Conservation (phyloP, 92 coral and sea anemone species). For the Porites divaricata region DNA sequence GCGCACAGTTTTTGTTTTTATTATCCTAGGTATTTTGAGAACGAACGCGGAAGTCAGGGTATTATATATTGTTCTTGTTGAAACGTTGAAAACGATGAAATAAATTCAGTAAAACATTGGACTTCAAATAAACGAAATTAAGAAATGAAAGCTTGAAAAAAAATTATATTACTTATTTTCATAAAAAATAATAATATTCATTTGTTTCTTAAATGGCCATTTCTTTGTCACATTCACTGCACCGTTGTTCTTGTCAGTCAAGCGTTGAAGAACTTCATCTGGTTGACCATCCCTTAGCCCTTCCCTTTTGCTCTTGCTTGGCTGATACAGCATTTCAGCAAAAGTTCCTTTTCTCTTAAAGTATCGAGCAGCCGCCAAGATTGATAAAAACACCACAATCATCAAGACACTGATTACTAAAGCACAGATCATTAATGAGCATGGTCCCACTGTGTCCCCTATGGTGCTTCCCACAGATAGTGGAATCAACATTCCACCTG, state of each 20-base stretch:
- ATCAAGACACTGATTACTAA: conserved; percentile 65
- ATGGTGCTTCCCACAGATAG: conserved; percentile 81
- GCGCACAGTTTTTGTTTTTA: too few relatives aligned
- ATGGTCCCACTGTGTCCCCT: conserved; percentile 67
- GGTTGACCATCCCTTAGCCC: conserved; percentile 35
- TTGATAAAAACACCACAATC: conserved; percentile 35
- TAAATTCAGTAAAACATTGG: too few relatives aligned
- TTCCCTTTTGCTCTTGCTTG: conserved; percentile 36
- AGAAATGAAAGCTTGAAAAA: too few relatives aligned
- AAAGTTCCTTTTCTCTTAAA: conserved; percentile 19
- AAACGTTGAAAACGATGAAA: too few relatives aligned
- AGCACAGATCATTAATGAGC: conserved; percentile 71
- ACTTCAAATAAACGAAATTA: too few relatives aligned
- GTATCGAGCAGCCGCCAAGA: conserved; percentile 35
- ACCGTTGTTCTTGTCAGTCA: conserved; percentile 72
- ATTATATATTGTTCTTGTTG: too few relatives aligned
- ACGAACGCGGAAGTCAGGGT: too few relatives aligned
- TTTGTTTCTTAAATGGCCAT: not conserved
- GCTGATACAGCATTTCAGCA: conserved; percentile 46
- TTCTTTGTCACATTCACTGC: conserved; percentile 39
- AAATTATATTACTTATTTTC: too few relatives aligned
- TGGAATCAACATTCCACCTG: conserved; percentile 93
- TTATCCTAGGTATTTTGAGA: too few relatives aligned
- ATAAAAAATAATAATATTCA: too few relatives aligned
- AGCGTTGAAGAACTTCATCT: conserved; percentile 64